Evolutionary conservation across 2,888 invertebrate species (phyloP), one percentile per base, ranked within the genome.

Genomic region (Xestia xanthographa): DNA sequence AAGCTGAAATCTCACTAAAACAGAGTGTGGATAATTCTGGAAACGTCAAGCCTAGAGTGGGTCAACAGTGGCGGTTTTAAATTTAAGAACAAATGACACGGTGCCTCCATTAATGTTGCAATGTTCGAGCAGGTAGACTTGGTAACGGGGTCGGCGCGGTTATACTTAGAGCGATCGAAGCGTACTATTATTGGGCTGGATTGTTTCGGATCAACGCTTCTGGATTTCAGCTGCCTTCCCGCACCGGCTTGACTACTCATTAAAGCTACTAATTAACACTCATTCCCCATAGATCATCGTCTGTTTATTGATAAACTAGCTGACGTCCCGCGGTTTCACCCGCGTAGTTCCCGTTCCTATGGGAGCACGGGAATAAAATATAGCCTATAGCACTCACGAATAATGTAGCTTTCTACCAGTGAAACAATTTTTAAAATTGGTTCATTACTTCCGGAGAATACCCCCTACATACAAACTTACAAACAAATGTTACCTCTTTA

Each of bases 101-200:
- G 87, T 91, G 92, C 90, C 86, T 94, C 92, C 94, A 96, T 96
- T 96, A 96, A 95, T 92, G 90, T 94, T 95, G 93, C 94, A 96
- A 88, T 88, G 88, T 90, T 89, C 86, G 90, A 90, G 87, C 93
- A 94, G 94, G 93, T 92, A 92, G 93, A 90, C 90, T 85, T 77
- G 87, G 88, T 90, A 94, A 93, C 93, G 92, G 91, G 95, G 94
- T 94, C 94, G 93, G 90, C 91, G 93, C 89, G 91, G 92, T 91
- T 96, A 96, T 94, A 95, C 93, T 94, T 91, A 94, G 95, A 93
- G 86, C 94, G 94, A 95, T 96, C 95, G 95, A 95, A 95, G 90
- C 92, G 87, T 86, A 91, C 95, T 96, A 96, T 96, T 95, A 94
- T 94, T 94, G 95, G 94, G 91, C 91, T 91, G 93, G 92, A 92